phyloP scores from a whole-genome alignment of 1,140 invertebrate genomes.

The Pinna nobilis region DNA sequence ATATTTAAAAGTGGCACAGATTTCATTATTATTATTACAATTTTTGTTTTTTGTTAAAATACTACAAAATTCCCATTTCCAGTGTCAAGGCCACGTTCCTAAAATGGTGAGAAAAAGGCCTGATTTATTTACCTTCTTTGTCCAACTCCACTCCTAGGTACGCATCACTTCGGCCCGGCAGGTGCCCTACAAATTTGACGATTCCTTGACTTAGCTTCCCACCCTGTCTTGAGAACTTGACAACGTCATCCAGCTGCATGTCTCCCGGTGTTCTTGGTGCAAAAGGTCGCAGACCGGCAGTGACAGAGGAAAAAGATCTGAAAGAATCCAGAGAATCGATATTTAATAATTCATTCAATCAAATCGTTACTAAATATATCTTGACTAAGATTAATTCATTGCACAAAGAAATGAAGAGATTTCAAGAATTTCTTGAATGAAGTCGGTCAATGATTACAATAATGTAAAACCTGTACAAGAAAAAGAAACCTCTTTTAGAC shows the following conservation, averaged over 20 bases:
- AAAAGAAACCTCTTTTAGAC: too few relatives aligned
- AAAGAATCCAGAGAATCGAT: not conserved
- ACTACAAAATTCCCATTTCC: too few relatives aligned
- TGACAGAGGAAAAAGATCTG: constrained; percentile 52
- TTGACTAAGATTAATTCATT: too few relatives aligned
- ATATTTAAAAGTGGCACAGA: too few relatives aligned
- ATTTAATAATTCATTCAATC: not conserved
- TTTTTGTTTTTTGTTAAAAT: too few relatives aligned
- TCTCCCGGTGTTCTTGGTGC: constrained; percentile 70
- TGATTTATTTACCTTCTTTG: constrained; percentile 68
- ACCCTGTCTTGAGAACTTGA: constrained; percentile 73
- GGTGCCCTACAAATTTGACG: constrained; percentile 73
- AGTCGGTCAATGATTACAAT: too few relatives aligned
- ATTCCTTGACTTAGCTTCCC: constrained; percentile 72
- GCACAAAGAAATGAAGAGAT: too few relatives aligned
- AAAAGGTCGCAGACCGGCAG: constrained; percentile 70
- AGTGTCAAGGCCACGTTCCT: too few relatives aligned
- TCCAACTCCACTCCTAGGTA: constrained; percentile 74
- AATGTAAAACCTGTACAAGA: too few relatives aligned
- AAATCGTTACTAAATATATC: too few relatives aligned
- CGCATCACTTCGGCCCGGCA: constrained; percentile 70
- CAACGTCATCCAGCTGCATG: constrained; percentile 68
- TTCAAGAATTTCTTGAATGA: too few relatives aligned
- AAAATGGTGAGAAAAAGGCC: too few relatives aligned
- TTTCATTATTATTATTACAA: not conserved